Base-by-base conservation (phyloP, 2,888 invertebrate genomes). In the Mycalesis mineus region DNA sequence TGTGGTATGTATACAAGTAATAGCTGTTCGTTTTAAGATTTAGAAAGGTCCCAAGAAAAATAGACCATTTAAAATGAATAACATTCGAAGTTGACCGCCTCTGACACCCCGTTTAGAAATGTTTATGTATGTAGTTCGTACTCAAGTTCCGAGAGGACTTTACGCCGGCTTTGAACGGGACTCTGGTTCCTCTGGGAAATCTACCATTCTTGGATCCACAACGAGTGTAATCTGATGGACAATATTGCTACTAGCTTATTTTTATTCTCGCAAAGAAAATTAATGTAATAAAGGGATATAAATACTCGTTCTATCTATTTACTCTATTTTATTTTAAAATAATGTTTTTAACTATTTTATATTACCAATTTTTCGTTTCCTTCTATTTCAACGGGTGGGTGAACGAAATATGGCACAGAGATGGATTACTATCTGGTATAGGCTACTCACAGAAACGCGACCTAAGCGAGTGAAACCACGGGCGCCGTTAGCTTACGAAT, bases 41-140 rank as follows among this genome's bases (percentile, higher is more conserved):
- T 29, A 51, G 15, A 13, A 40, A 11, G 11, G 22, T 14, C 31
- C 29, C 5, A 33, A 42, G 52, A 42, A 52, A 42, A 41, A 42
- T 42, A 42, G 42, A 42, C 33, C 15, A 15, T 41, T 52, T 40
- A 29, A 33, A 15, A 52, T 52, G 42, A 52, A 42, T 42, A 52
- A 42, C 42, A 42, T 33, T 17, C 41, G 33, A 42, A 52, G 41
- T 42, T 42, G 52, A 52, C 52, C 42, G 42, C 17, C 31, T 52
- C 33, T 42, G 51, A 33, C 52, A 52, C 42, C 33, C 52, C 50
- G 40, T 57, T 57, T 57, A 62, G 36, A 47, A 47, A 62, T 62
- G 58, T 60, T 60, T 60, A 61, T 58, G 55, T 62, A 60, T 60
- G 60, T 57, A 60, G 56, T 55, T 60, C 49, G 48, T 55, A 48